Base-by-base conservation (phyloP, 2,797 vertebrate genomes). In the Choloepus didactylus region DNA sequence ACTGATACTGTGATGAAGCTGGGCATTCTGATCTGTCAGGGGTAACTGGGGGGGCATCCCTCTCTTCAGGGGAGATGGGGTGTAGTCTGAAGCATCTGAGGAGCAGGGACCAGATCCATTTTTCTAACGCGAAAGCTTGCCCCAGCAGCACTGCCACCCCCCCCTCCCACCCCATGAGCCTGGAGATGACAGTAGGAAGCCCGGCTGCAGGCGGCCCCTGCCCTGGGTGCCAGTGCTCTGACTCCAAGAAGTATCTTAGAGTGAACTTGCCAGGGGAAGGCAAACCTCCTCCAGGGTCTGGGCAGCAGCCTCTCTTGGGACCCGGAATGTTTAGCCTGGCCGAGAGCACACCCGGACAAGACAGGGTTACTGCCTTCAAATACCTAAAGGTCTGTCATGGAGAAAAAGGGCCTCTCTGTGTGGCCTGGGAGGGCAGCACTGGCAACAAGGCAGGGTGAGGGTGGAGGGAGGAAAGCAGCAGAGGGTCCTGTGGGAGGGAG, bases 331-430 rank as follows among this genome's bases (percentile, higher is more conserved):
- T 91, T 59, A 91, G 73, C 56, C 94, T 96, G 94, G 96, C 87
- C 2, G 0, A 41, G 25, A 35, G 86, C 94, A 89, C 72, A 77
- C 44, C 89, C 72, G 81, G 83, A 90, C 70, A 75, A 93, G 59
- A 84, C 89, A 91, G 73, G 81, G 76, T 85, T 85, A 51, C 86
- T 82, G 93, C 81, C 94, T 93, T 89, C 89, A 95, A 95, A 97
- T 97, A 96, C 94, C 93, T 93, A 83, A 79, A 95, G 85, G 62
- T 86, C 89, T 89, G 62, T 96, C 87, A 87, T 79, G 83, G 92
- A 77, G 95, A 95, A 89, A 44, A 88, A 84, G 76, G 23, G 69
- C 18, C 44, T 84, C 70, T n/a, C 51, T 16, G 1, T 35, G 75
- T 19, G 15, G 35, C 79, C 66, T n/a, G 41, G 51, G 59, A 76